These are phyloP conservation scores for Acanthurus tractus DNA, from an alignment of 2,797 vertebrate genomes.

Conservation along the genomic window DNA sequence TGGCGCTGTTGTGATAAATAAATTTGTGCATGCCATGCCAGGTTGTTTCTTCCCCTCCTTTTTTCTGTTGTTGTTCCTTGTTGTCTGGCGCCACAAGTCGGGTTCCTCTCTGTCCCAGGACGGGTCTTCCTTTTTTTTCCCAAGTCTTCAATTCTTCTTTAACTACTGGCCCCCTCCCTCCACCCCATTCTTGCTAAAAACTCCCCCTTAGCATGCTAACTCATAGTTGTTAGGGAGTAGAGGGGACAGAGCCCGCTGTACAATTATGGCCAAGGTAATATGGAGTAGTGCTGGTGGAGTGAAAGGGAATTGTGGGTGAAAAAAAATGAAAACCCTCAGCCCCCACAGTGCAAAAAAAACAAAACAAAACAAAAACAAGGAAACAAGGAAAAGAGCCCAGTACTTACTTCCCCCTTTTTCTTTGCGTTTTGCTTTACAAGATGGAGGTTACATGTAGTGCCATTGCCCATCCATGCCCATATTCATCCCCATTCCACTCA, in stretches of 20 bases:
- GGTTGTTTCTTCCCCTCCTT: slow-evolving; percentile 79
- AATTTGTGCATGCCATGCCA: slow-evolving; percentile 84
- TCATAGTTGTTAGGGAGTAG: slow-evolving; percentile 27
- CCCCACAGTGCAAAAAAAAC: slow-evolving; percentile 67
- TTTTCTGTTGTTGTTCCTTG: slow-evolving; percentile 71
- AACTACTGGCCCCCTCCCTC: slow-evolving; percentile 11
- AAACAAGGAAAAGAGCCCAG: slow-evolving; percentile 85
- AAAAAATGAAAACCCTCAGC: slow-evolving; percentile 46
- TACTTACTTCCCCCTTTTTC: slow-evolving; percentile 99
- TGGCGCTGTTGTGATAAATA: slow-evolving; percentile 90
- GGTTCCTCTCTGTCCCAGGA: slow-evolving; percentile 83
- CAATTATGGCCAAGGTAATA: slow-evolving; percentile 32
- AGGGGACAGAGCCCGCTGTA: slow-evolving; percentile 14
- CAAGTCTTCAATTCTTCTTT: slow-evolving; percentile 66
- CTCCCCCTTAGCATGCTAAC: slow-evolving; percentile 41
- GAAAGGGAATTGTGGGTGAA: slow-evolving; percentile 51
- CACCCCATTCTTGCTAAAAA: slow-evolving; percentile 41
- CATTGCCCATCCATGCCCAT: slow-evolving; percentile 94
- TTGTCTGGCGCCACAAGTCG: slow-evolving; percentile 84
- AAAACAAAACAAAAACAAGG: too few species aligned
- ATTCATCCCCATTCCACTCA: slow-evolving; percentile 94
- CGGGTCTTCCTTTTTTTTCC: slow-evolving; percentile 69
- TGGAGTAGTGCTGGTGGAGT: slow-evolving; percentile 42
- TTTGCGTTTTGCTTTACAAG: slow-evolving; percentile 90
- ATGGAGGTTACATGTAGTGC: slow-evolving; percentile 93